Base-by-base conservation (phyloP, 1,140 invertebrate species). In the Brachionus angularis region DNA sequence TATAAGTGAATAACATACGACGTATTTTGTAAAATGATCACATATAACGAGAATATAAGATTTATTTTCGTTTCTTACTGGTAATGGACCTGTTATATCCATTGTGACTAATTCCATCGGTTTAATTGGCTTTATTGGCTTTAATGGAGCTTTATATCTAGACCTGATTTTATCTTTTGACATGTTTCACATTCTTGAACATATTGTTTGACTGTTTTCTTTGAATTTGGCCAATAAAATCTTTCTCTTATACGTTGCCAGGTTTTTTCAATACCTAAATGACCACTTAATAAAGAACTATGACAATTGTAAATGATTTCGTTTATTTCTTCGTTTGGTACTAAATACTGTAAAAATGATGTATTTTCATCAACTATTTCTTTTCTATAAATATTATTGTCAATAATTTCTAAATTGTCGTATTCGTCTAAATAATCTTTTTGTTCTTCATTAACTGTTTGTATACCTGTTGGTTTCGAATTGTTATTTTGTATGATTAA, bases 21-120 rank as follows among this genome's bases (percentile, higher is more conserved):
- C 64, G 75, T 76, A 83, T 67, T 79, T 83, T 2, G 75, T 82
- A 69, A 83, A 83, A 72, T 74, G 62, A 71, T 81, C 78, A 44
- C 73, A 64, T 7, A 78, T 52, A 1, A 79, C 77, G 2, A 81
- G 44, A 8, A 81, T 75, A 73, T 79, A 80, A 71, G 73, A 75
- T 52, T 76, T 74, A 16, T 74, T 52, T 1, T 25, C 23, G 16
- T 72, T 44, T 27, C 72, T 74, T 71, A 69, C 25, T 16, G 74
- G 53, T 18, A 70, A 12, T 73, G 71, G 55, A n/a, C 73, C 73
- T 5, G 74, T 16, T 50, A 74, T 75, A 58, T 75, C 74, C n/a
- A 72, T 55, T 5, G 53, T 46, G 12, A 72, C 12, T 18, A 12
- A 14, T 49, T 70, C 49, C 21, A 33, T n/a, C 8, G 1, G 47